Evolutionary conservation across 2,797 vertebrate genomes (phyloP).

Genomic region (Chlorospingus flavigularis): DNA sequence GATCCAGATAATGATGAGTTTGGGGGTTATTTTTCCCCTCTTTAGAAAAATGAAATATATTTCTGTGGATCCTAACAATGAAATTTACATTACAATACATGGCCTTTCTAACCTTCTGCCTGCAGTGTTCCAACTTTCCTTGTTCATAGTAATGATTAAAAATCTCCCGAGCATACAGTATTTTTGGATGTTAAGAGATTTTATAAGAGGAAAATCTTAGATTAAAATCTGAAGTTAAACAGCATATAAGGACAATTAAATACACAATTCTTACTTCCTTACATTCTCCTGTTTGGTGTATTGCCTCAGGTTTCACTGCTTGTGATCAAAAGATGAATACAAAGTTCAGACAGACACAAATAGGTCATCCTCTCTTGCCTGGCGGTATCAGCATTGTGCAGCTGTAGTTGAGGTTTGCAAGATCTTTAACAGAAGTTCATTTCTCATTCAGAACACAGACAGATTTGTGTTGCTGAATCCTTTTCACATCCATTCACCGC

Average conservation of each 20-base stretch:
- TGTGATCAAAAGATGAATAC: slow-evolving; percentile 17
- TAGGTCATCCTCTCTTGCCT: slow-evolving; percentile 1
- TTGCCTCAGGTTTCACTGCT: not conserved
- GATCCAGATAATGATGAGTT: not conserved
- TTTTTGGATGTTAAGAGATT: not conserved
- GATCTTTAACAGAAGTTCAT: slow-evolving; percentile 53
- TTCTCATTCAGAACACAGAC: slow-evolving; percentile 56
- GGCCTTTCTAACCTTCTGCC: slow-evolving; percentile 10
- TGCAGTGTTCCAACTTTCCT: not conserved
- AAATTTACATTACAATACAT: slow-evolving; percentile 25
- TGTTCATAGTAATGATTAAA: slow-evolving; percentile 8
- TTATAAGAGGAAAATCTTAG: not conserved
- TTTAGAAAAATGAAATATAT: not conserved
- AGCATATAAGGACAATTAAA: not conserved
- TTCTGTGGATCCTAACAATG: not conserved
- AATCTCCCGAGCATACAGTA: not conserved
- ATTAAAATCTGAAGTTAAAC: not conserved
- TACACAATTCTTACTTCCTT: not conserved
- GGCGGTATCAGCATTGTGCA: slow-evolving; percentile 15
- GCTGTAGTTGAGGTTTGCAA: slow-evolving; percentile 30
- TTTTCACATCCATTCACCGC: slow-evolving; percentile 29
- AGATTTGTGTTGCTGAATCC: slow-evolving; percentile 47
- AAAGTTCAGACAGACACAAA: slow-evolving; percentile 45
- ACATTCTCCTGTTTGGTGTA: not conserved
- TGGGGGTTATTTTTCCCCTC: not conserved